Conservation (phyloP, 2,113 vertebrate genomes). For the Cyanoramphus novaezelandiae region DNA sequence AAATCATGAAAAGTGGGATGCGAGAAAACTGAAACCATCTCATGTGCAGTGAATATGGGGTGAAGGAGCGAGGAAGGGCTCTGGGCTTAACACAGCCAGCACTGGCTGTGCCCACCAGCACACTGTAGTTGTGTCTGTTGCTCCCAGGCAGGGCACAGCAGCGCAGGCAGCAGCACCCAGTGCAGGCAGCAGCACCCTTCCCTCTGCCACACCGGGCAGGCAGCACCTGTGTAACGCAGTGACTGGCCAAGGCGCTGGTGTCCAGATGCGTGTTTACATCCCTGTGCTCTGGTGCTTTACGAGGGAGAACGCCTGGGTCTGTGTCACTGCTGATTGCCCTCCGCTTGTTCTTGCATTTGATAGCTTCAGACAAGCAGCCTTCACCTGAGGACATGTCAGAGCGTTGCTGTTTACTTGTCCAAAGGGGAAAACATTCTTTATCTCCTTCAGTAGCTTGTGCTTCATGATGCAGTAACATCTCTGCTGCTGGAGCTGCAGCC, state of each 20-base stretch:
- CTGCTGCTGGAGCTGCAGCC: neutral
- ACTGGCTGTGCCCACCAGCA: neutral
- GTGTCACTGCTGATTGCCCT: slow-evolving; percentile 51
- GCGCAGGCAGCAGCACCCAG: neutral
- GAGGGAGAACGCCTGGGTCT: neutral
- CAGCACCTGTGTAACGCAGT: neutral
- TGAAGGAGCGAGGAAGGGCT: neutral
- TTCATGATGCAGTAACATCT: slow-evolving; percentile 12
- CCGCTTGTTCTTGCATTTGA: slow-evolving; percentile 11
- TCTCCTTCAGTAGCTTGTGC: slow-evolving; percentile 23
- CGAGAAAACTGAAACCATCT: neutral
- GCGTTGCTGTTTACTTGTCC: slow-evolving; percentile 25
- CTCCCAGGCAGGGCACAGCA: neutral
- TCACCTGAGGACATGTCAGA: slow-evolving; percentile 70
- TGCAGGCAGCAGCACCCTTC: neutral
- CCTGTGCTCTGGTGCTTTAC: neutral
- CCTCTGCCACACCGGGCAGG: neutral
- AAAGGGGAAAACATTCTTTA: slow-evolving; percentile 36
- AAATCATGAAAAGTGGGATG: neutral
- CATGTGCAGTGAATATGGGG: fast-evolving
- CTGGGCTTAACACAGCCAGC: neutral
- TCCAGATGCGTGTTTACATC: neutral
- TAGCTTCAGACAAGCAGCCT: slow-evolving; percentile 70
- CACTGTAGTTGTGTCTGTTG: fast-evolving
- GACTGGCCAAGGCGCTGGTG: neutral